Percentiles rank a stretch among this genome's conserved stretches.
Evolutionary conservation across 2,797 vertebrate genomes (phyloP).

Genomic region (Sebastes ruberrimus): DNA sequence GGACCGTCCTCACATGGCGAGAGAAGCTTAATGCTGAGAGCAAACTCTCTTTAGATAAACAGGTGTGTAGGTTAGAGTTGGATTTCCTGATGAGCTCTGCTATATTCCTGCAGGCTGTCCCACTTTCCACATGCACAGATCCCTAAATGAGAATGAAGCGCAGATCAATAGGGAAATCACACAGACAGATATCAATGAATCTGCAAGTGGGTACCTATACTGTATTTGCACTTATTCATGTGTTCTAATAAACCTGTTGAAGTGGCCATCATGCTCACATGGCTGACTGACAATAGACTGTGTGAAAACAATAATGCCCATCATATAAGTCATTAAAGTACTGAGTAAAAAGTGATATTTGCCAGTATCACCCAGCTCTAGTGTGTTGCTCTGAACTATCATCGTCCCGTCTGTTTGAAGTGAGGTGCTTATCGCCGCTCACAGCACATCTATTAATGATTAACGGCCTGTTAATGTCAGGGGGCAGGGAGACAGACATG

Average conservation of each 20-base stretch:
- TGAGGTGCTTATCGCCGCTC: constrained; percentile 40
- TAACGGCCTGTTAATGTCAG: constrained; percentile 18
- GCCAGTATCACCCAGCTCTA: not conserved
- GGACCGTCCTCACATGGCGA: not conserved
- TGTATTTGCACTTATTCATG: not conserved
- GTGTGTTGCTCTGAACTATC: not conserved
- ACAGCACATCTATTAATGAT: constrained; percentile 64
- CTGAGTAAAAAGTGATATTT: not conserved
- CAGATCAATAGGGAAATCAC: not conserved
- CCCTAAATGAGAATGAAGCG: not conserved
- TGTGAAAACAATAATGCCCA: not conserved
- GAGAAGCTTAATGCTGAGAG: not conserved
- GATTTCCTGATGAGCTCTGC: not conserved
- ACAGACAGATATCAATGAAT: not conserved
- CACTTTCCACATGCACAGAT: not conserved
- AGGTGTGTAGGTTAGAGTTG: not conserved
- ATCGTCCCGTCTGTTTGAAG: constrained; percentile 43
- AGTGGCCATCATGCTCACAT: not conserved
- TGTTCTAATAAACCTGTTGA: not conserved
- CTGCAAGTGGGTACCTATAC: not conserved
- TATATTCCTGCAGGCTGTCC: not conserved
- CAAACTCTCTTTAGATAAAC: constrained; percentile 1
- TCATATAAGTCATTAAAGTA: not conserved
- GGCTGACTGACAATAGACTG: not conserved
- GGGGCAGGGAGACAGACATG: not conserved